These are phyloP conservation scores for Somateria mollissima DNA, from an alignment of 2,797 vertebrate species.

Conservation along the genomic window DNA sequence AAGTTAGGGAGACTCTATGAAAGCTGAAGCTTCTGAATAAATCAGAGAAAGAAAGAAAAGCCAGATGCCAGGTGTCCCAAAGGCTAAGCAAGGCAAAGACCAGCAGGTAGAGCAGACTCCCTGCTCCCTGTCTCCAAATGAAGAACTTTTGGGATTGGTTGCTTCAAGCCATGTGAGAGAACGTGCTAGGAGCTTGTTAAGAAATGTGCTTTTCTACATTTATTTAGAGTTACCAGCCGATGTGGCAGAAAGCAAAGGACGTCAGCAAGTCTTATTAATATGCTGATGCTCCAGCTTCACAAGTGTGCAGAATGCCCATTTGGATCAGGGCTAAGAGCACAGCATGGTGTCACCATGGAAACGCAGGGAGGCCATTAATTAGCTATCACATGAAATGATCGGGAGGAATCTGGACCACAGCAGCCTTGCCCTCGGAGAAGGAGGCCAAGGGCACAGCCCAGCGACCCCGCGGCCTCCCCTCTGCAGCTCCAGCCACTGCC, in stretches of 20 bases:
- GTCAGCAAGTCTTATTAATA: slow-evolving; percentile 73
- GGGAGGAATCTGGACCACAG: slow-evolving; percentile 61
- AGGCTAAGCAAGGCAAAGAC: neutral
- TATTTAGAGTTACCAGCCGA: slow-evolving; percentile 55
- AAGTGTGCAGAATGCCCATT: slow-evolving; percentile 73
- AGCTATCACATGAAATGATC: slow-evolving; percentile 71
- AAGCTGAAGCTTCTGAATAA: neutral
- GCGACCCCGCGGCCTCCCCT: neutral
- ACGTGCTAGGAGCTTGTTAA: slow-evolving; percentile 20
- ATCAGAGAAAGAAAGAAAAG: neutral
- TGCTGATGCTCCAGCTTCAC: slow-evolving; percentile 68
- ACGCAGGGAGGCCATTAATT: slow-evolving; percentile 74
- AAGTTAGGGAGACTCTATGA: neutral
- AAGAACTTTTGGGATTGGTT: neutral
- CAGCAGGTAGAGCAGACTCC: neutral
- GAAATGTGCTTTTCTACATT: slow-evolving; percentile 28
- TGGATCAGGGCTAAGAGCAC: slow-evolving; percentile 72
- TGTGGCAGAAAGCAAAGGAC: slow-evolving; percentile 63
- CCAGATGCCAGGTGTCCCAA: neutral
- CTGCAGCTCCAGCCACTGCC: neutral
- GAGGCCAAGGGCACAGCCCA: slow-evolving; percentile 25
- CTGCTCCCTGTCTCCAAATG: neutral
- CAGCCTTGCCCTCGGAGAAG: slow-evolving; percentile 46
- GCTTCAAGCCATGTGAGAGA: neutral
- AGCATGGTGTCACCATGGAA: slow-evolving; percentile 75